Base-by-base conservation (phyloP, 2,113 vertebrate genomes). In the Gnathonemus echidnorhynchus region DNA sequence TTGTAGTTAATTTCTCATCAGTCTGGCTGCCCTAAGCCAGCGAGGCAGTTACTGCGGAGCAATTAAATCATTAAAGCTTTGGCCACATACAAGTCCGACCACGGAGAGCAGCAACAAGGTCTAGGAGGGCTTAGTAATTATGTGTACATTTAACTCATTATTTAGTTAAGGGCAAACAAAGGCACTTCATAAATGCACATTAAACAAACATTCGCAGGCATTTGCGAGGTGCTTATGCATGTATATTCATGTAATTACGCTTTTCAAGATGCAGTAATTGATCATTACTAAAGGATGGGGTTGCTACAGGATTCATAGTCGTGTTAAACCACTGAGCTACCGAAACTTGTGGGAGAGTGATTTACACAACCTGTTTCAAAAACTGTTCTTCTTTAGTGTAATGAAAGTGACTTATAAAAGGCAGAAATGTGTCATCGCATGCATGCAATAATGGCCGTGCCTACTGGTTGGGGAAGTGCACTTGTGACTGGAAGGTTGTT, bases 391-490 rank as follows among this genome's bases (percentile, higher is more conserved):
- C 83, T 89, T 80, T 85, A 91, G 83, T 90, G 91, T 92, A 91
- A 93, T 94, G 91, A 92, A 92, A 91, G 84, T 83, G 89, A 90
- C 19, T 9, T 91, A 90, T 89, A 77, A 92, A 93, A 89, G 90
- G 89, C 91, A 92, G 92, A 92, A 92, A 93, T 92, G 92, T 91
- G 91, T 90, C 86, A 91, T 89, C 90, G 93, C 90, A 92, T 90
- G 77, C 35, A 88, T n/a, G 24, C 89, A 90, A 89, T 90, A 58
- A 83, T 92, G 91, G 93, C 62, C 91, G 90, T 94, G 19, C 56
- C 21, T n/a, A 9, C 21, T 62, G 6, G 21, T 58, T 58, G 24
- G 21, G 21, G 56, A 58, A 24, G 56, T 58, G 56, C 21, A 21
- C 21, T 56, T 24, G 53, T 56, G 56, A 24, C 21, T n/a, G 56